Percentiles rank a stretch among this genome's conserved stretches.
These are phyloP conservation scores for Gasteruption jaculator DNA, from an alignment of 2,888 invertebrate species.

Conservation along the genomic window DNA sequence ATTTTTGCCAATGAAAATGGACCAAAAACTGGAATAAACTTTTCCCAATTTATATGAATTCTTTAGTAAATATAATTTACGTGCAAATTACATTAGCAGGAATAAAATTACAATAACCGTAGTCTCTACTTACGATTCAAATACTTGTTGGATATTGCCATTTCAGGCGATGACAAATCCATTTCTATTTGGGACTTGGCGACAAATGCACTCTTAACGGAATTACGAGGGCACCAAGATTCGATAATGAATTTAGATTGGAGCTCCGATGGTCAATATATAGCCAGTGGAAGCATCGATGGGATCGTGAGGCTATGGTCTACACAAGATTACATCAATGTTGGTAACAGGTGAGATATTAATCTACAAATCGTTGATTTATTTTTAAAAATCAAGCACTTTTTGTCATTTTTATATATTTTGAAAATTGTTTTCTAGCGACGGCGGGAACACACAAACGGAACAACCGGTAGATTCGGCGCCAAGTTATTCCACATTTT, in stretches of 20 bases:
- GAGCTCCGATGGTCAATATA: slow-evolving; percentile 48
- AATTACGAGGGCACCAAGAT: slow-evolving; percentile 46
- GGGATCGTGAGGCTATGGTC: slow-evolving; percentile 46
- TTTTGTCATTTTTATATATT: slow-evolving; percentile 1
- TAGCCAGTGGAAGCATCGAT: slow-evolving; percentile 46
- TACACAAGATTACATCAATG: slow-evolving; percentile 39
- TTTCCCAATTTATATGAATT: too few species aligned
- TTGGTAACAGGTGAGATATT: slow-evolving; percentile 35
- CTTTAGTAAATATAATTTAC: too few species aligned
- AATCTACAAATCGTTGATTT: too few species aligned
- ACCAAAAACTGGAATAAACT: too few species aligned
- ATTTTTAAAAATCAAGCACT: too few species aligned
- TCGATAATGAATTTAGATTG: slow-evolving; percentile 49
- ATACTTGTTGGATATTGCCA: neutral
- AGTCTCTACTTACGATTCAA: neutral
- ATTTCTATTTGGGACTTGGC: slow-evolving; percentile 48
- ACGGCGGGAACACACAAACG: slow-evolving; percentile 29
- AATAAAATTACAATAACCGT: neutral
- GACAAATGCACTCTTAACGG: slow-evolving; percentile 41
- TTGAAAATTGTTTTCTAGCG: slow-evolving; percentile 30
- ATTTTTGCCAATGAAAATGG: too few species aligned
- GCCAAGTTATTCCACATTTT: slow-evolving; percentile 43
- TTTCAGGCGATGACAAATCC: slow-evolving; percentile 42
- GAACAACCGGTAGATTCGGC: too few species aligned
- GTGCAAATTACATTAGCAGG: neutral